phyloP scores from a whole-genome alignment of 2,888 invertebrate species.

The Drosophila mettleri region DNA sequence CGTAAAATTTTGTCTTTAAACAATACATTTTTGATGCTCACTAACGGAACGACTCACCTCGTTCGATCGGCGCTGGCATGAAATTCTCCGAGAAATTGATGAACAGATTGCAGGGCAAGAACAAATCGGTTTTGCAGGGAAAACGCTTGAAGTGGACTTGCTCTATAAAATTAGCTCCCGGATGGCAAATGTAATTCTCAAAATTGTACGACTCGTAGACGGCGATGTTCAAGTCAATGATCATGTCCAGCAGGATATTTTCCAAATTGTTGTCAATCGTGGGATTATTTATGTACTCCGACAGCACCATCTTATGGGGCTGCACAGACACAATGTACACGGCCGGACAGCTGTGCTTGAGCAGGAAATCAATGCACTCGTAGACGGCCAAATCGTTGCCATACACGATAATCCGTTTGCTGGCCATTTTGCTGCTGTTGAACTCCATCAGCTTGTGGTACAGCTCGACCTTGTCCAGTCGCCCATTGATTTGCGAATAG shows the following conservation, averaged over 20 bases:
- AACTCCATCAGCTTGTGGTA: constrained; percentile 72
- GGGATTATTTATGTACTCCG: constrained; percentile 54
- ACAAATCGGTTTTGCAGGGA: constrained; percentile 12
- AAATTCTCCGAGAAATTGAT: constrained; percentile 60
- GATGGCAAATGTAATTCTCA: constrained; percentile 23
- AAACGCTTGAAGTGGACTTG: constrained; percentile 51
- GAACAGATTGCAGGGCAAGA: constrained; percentile 69
- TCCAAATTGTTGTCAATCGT: constrained; percentile 62
- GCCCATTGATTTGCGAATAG: constrained; percentile 70
- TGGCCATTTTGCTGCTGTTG: background rate
- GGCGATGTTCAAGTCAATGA: constrained; percentile 64
- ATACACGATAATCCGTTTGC: constrained; percentile 65
- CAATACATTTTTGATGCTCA: too few relatives aligned
- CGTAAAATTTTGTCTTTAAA: too few relatives aligned
- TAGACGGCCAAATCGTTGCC: constrained; percentile 64
- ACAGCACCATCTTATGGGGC: constrained; percentile 22
- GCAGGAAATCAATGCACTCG: constrained; percentile 75
- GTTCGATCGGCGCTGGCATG: constrained; percentile 18
- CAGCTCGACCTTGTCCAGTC: constrained; percentile 77
- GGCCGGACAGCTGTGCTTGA: constrained; percentile 60
- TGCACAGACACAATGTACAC: constrained; percentile 60
- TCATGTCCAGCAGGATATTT: constrained; percentile 59
- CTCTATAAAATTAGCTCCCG: constrained; percentile 39
- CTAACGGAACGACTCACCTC: too few relatives aligned
- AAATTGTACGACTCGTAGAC: constrained; percentile 48